Evolutionary conservation across 2,888 invertebrate genomes (phyloP).

Genomic region (Anthoptus insignis): DNA sequence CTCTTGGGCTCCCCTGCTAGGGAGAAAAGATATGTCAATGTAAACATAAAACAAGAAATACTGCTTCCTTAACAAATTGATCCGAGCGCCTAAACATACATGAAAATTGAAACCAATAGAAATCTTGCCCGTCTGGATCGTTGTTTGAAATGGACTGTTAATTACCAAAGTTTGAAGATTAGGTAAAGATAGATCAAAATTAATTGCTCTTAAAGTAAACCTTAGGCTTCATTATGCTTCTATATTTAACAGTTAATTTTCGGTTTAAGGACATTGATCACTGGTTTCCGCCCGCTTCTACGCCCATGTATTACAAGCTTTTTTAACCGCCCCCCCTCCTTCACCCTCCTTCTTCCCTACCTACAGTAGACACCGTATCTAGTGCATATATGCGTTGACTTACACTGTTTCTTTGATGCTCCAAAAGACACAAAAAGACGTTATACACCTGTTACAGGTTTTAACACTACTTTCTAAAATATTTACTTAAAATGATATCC

Average conservation of each 20-base stretch:
- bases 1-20: too few species aligned
- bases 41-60: neutral
- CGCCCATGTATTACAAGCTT: too few species aligned
- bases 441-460: too few species aligned
- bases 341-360: neutral
- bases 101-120: conserved; percentile 8
- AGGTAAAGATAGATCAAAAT: conserved; percentile 73
- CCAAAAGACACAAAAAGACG: too few species aligned
- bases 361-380: too few species aligned
- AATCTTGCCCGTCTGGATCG: conserved; percentile 19
- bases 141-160: conserved; percentile 72
- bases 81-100: neutral
- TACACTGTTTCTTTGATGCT: too few species aligned
- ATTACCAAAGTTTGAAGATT: conserved; percentile 74
- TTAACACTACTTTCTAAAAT: too few species aligned
- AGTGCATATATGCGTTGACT: too few species aligned
- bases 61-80: neutral
- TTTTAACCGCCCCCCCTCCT: too few species aligned
- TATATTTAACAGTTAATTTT: conserved; percentile 48
- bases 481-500: too few species aligned
- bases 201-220: conserved; percentile 62
- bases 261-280: conserved; percentile 31
- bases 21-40: too few species aligned
- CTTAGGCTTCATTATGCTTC: conserved; percentile 43
- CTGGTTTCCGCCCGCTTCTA: too few species aligned